Base-by-base conservation (phyloP, 2,888 invertebrate genomes). In the Sesia apiformis region DNA sequence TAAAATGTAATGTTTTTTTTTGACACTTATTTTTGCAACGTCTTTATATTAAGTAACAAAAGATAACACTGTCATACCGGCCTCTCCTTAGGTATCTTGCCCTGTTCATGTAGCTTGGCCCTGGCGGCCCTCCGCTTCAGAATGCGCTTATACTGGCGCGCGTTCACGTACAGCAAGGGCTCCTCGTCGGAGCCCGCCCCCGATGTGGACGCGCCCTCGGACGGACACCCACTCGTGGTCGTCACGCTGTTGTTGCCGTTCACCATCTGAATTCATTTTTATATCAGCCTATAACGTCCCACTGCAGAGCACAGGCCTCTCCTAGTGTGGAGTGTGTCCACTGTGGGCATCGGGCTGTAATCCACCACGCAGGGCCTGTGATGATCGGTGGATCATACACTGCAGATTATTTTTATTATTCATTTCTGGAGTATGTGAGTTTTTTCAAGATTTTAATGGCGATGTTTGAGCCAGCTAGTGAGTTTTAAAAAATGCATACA, bases 121-220 rank as follows among this genome's bases (percentile, higher is more conserved):
- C 99, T 84, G 0, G 98, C 99, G 67, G 97, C 97, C 51, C 99
- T 90, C 43, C 99, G 90, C 81, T 98, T 98, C 53, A 99, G 89
- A 72, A 99, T 99, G 58, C 98, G 92, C 75, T 97, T 95, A 87
- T 99, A 99, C 78, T 99, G 99, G 72, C 98, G 96, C 38, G 98
- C 98, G 89, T 99, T 99, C 0, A 99, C 99, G 78, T 99, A 99
- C 23, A 99, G 88, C 0, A 99, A 97, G 70, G 98, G 98, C 74
- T 98, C 98, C 72, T 98, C 98, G 76, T 98, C 98, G 0, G 94
- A 84, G 49, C 86, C 90, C 0, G 86, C 90, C 5, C 80, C 74
- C 0, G 81, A 77, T 0, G 81, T 70, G 3, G 78, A 67, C 0
- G 83, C 84, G 4, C 66, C 71, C 7, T 83, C 82, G 3, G 81